phyloP scores from a whole-genome alignment of 2,797 vertebrate species.

The Manis pentadactyla region DNA sequence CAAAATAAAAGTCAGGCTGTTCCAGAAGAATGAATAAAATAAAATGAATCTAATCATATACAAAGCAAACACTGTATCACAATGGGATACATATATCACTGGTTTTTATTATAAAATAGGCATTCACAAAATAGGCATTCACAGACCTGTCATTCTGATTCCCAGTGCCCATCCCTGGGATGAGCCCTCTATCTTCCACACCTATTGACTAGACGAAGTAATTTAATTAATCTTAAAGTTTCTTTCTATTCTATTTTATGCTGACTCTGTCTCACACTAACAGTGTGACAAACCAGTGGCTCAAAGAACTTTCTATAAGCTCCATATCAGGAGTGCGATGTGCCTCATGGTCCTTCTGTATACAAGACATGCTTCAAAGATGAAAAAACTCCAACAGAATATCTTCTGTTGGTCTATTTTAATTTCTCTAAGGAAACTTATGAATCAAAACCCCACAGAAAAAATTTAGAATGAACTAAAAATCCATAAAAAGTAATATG shows the following conservation, averaged over 20 bases:
- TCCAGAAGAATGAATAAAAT: conserved; percentile 8
- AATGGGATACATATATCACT: neutral
- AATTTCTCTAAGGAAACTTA: neutral
- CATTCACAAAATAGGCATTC: neutral
- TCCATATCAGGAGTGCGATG: neutral
- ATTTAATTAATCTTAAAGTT: neutral
- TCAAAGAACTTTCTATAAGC: neutral
- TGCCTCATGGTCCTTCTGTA: neutral
- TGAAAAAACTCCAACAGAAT: neutral
- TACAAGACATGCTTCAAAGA: neutral
- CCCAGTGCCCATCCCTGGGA: neutral
- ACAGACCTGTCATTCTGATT: neutral
- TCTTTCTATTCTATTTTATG: neutral
- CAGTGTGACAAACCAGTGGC: neutral
- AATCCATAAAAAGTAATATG: neutral
- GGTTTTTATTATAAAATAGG: neutral
- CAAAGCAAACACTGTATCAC: neutral
- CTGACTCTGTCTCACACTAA: neutral
- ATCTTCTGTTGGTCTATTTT: neutral
- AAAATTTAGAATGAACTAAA: neutral
- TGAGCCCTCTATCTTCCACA: neutral
- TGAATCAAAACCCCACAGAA: neutral
- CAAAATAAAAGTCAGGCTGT: neutral
- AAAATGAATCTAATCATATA: neutral
- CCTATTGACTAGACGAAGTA: neutral